These are phyloP conservation scores for Deroplatys truncata DNA, from an alignment of 2,888 invertebrate species.

Conservation along the genomic window DNA sequence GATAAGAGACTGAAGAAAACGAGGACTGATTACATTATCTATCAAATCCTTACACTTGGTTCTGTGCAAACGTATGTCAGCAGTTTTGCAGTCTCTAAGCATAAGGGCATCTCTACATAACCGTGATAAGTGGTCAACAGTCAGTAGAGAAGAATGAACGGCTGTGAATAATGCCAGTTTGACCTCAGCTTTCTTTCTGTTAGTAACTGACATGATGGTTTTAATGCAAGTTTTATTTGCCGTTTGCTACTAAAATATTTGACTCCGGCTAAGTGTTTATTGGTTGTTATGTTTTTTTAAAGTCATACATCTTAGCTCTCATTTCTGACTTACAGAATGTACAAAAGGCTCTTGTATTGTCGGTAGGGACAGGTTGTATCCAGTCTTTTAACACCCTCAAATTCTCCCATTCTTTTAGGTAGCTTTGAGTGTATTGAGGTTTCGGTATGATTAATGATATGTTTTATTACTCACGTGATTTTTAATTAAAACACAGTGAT, in stretches of 20 bases:
- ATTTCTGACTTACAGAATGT: background rate
- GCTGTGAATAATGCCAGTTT: background rate
- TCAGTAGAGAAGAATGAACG: background rate
- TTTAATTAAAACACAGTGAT: background rate
- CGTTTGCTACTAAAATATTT: background rate
- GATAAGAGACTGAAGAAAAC: too few species aligned
- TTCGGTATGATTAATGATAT: background rate
- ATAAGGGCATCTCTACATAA: background rate
- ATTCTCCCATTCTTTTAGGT: too few species aligned
- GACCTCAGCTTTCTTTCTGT: background rate
- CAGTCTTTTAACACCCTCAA: background rate
- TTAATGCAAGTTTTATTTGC: background rate
- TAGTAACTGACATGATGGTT: background rate
- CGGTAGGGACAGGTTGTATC: background rate
- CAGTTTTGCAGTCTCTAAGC: too few species aligned
- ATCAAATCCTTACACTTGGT: too few species aligned
- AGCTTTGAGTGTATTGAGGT: background rate
- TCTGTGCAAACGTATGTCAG: too few species aligned
- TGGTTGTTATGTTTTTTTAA: background rate
- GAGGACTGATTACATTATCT: too few species aligned
- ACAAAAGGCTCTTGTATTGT: background rate
- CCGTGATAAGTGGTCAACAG: background rate
- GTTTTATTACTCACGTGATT: background rate
- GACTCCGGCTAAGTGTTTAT: background rate
- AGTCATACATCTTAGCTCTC: background rate